phyloP scores from a whole-genome alignment of 2,888 invertebrate genomes.

The Aleiodes testaceus region DNA sequence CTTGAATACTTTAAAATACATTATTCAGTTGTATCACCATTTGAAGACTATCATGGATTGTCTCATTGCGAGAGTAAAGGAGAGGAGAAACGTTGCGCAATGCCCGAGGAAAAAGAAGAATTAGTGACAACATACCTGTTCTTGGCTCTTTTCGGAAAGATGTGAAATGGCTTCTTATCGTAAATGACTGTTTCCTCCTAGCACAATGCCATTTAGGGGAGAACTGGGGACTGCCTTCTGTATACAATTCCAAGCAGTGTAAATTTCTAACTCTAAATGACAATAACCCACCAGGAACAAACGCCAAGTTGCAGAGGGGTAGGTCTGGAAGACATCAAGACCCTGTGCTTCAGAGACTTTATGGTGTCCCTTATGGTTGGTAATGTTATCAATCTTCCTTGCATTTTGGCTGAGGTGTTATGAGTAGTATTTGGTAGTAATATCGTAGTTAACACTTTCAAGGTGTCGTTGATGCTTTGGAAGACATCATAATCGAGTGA shows the following conservation, averaged over 20 bases:
- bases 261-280: slow-evolving; percentile 57
- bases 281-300: slow-evolving; percentile 44
- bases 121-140: slow-evolving; percentile 17
- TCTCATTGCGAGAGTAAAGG: slow-evolving; percentile 3
- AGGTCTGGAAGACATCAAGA: slow-evolving; percentile 9
- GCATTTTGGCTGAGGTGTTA: slow-evolving; percentile 26
- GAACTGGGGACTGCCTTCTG: not conserved
- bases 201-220: slow-evolving; percentile 67
- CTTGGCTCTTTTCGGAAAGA: slow-evolving; percentile 49
- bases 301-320: not conserved
- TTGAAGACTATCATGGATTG: slow-evolving; percentile 26
- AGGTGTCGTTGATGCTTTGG: not conserved
- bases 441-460: slow-evolving; percentile 1
- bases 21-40: slow-evolving; percentile 65
- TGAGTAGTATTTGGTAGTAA: not conserved
- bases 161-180: slow-evolving; percentile 66
- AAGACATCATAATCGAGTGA: too few relatives aligned
- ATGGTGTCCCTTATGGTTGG: not conserved
- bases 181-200: slow-evolving; percentile 70
- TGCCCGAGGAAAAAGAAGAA: not conserved
- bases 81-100: slow-evolving; percentile 8
- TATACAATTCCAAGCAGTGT: slow-evolving; percentile 25
- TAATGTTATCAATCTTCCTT: slow-evolving; percentile 38
- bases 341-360: slow-evolving; percentile 10
- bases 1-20: slow-evolving; percentile 65